Percentiles rank a stretch among this genome's conserved stretches.
Evolutionary conservation across 2,797 vertebrate genomes (phyloP).

Genomic region (Platalea minor): DNA sequence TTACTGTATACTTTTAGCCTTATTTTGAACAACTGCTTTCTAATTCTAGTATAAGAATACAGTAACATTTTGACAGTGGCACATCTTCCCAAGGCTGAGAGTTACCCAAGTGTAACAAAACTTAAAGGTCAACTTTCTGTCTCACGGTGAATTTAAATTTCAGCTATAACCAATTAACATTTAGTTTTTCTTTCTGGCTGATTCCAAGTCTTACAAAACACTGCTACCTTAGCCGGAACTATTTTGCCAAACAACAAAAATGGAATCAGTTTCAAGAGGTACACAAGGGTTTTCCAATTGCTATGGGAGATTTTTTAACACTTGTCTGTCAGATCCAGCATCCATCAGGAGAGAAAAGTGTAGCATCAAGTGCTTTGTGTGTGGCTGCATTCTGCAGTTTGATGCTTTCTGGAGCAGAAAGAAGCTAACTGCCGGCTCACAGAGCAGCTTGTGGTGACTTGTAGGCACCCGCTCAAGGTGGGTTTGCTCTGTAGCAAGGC

Average conservation of each 20-base stretch:
- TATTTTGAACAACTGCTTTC: neutral
- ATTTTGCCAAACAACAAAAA: neutral
- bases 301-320: neutral
- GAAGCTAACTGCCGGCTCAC: neutral
- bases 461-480: neutral
- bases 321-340: neutral
- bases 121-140: slow-evolving; percentile 40
- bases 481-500: neutral
- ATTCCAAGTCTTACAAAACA: neutral
- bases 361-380: neutral
- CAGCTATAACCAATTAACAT: slow-evolving; percentile 23
- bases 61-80: neutral
- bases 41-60: neutral
- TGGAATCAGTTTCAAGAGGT: neutral
- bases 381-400: rapidly evolving
- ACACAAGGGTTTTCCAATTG: neutral
- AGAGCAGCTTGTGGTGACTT: neutral
- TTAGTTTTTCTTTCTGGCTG: neutral
- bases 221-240: neutral
- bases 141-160: slow-evolving; percentile 23
- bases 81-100: neutral
- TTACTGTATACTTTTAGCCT: neutral
- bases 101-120: neutral
- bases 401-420: neutral
- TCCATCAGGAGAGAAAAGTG: neutral